Percentiles rank a stretch among this genome's conserved stretches.
These are phyloP conservation scores for Lepidochitona cinerea DNA, from an alignment of 2,888 invertebrate species.

Conservation along the genomic window DNA sequence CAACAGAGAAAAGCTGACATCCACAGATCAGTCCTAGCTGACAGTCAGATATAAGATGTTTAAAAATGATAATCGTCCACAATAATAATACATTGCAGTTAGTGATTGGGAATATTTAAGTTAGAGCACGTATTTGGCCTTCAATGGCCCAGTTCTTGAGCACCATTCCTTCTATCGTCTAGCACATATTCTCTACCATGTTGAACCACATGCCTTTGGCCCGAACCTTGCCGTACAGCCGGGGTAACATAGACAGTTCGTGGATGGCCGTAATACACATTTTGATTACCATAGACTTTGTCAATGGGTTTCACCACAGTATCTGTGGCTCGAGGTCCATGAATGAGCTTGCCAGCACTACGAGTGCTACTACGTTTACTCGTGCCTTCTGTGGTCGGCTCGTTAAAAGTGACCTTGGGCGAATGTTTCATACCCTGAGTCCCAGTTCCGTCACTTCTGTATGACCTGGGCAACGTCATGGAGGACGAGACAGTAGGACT, in stretches of 20 bases:
- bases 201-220: not conserved
- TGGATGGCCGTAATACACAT: not conserved
- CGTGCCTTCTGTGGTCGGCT: not conserved
- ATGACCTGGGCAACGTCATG: not conserved
- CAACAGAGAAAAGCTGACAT: too few relatives aligned
- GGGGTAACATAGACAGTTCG: not conserved
- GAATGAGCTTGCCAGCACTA: not conserved
- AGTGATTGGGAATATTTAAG: too few relatives aligned
- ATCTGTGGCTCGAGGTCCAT: not conserved
- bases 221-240: not conserved
- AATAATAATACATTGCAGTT: too few relatives aligned
- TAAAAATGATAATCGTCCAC: too few relatives aligned
- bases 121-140: too few relatives aligned
- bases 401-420: not conserved
- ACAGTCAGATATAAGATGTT: too few relatives aligned
- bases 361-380: not conserved
- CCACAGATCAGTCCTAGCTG: too few relatives aligned
- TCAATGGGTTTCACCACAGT: not conserved
- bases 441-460: not conserved
- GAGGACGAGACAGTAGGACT: not conserved
- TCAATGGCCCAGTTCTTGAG: not conserved
- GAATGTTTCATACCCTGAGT: not conserved
- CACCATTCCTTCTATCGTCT: not conserved
- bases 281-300: not conserved
- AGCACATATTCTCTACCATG: not conserved